Base-by-base conservation (phyloP, 2,797 vertebrate species). In the Lycodopsis pacificus region DNA sequence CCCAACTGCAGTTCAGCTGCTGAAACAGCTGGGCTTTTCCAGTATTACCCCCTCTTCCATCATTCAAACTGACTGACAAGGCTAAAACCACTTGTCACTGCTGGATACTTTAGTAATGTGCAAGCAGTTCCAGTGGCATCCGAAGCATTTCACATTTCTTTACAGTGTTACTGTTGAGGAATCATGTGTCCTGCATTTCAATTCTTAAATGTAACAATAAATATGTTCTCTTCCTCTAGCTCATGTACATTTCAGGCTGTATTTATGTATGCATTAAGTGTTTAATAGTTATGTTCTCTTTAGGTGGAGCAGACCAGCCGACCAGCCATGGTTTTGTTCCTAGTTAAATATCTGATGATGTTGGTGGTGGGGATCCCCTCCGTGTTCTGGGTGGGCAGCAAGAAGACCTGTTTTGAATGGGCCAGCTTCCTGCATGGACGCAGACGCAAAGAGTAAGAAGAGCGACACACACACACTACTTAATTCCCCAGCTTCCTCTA, bases 351-450 rank as follows among this genome's bases (percentile, higher is more conserved):
- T 88, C 91, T 99, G 77, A 99, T 99, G 98, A 96, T 96, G 89
- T 73, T 99, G 88, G 96, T 99, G 5, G 97, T 99, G 22, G 98
- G 98, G 59, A 97, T 99, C 79, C 98, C 98, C 2, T 99, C 98
- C 0, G 96, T 98, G 61, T 99, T 99, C 94, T 99, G 98, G 98
- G 98, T 99, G 74, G 97, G 97, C 82, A 99, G 98, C 89, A 99
- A 99, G 92, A 99, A 99, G 93, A 99, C 98, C 44, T 99, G 98
- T 73, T 99, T 98, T 32, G 97, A 99, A 91, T 99, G 98, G 98
- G 97, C 97, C 83, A 95, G 94, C 86, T 99, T 99, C 78, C 96
- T 99, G 86, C 97, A 97, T 1, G 97, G 97, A 13, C 97, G 96
- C 85, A 94, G 95, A 79, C 97, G 96, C 91, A 99, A 99, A 94